phyloP scores from a whole-genome alignment of 1,140 invertebrate genomes.

The Ceratosolen fusciceps region DNA sequence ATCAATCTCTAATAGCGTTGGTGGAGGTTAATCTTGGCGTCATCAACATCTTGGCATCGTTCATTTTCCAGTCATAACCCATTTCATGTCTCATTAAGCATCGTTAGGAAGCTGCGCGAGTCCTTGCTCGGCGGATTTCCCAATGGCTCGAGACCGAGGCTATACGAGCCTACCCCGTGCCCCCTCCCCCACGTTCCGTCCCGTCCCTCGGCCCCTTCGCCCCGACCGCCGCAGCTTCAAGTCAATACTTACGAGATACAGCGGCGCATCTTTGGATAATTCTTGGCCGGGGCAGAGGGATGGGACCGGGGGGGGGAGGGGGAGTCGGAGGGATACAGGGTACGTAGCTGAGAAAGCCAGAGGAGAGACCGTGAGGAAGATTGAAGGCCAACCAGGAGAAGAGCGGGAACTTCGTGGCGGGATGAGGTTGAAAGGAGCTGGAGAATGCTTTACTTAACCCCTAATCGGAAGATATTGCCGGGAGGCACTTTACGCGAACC shows the following conservation, averaged over 20 bases:
- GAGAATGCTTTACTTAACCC: slow-evolving; percentile 69
- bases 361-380: too few relatives aligned
- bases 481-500: slow-evolving; percentile 68
- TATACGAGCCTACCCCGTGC: slow-evolving; percentile 53
- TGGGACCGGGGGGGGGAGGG: background rate
- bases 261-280: slow-evolving; percentile 54
- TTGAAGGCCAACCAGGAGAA: too few relatives aligned
- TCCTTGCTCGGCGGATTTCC: slow-evolving; percentile 8
- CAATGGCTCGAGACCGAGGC: background rate
- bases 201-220: too few relatives aligned
- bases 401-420: too few relatives aligned
- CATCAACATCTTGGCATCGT: background rate
- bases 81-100: slow-evolving; percentile 45
- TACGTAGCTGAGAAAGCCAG: too few relatives aligned
- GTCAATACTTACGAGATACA: slow-evolving; percentile 20
- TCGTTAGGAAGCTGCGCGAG: slow-evolving; percentile 10
- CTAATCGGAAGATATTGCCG: slow-evolving; percentile 72
- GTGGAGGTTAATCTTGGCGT: background rate
- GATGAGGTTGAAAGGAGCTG: slow-evolving; percentile 62
- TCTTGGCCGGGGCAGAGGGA: background rate
- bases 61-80: slow-evolving; percentile 22
- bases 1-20: background rate
- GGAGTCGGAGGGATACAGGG: too few relatives aligned
- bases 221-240: slow-evolving; percentile 67
- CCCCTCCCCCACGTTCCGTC: too few relatives aligned